Percentiles rank a stretch among this genome's conserved stretches.
Conservation (phyloP, 2,888 invertebrate species). For the Diaphora mendica region DNA sequence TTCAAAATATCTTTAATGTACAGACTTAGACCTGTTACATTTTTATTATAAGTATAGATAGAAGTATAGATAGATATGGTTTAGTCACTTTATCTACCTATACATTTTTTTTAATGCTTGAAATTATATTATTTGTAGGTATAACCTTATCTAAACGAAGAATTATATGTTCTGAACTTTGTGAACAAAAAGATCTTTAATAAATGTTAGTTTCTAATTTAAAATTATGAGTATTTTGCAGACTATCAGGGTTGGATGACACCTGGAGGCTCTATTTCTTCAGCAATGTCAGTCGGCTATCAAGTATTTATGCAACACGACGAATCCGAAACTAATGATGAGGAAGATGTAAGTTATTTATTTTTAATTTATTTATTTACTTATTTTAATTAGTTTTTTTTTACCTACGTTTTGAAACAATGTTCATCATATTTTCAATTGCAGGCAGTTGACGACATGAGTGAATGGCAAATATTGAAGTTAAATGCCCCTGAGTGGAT, state of each 20-base stretch:
- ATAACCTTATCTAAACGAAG: no score
- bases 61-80: no score
- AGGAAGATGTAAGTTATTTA: slow-evolving; percentile 68
- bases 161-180: no score
- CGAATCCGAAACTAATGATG: slow-evolving; percentile 65
- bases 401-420: neutral
- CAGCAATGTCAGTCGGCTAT: slow-evolving; percentile 74
- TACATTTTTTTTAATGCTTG: no score
- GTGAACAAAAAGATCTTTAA: no score
- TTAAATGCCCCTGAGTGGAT: slow-evolving; percentile 89
- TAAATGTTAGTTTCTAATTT: neutral
- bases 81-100: no score
- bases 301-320: slow-evolving; percentile 69
- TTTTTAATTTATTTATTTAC: no score
- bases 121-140: no score
- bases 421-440: neutral
- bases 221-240: slow-evolving; percentile 36
- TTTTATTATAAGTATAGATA: no score
- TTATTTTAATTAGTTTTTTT: no score
- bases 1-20: no score
- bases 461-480: slow-evolving; percentile 84
- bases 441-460: slow-evolving; percentile 67
- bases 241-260: slow-evolving; percentile 80
- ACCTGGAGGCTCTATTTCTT: slow-evolving; percentile 75
- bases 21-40: no score